Percentiles rank a stretch among this genome's conserved stretches.
phyloP scores from a whole-genome alignment of 2,888 invertebrate species.

The Drosophila neutralis region DNA sequence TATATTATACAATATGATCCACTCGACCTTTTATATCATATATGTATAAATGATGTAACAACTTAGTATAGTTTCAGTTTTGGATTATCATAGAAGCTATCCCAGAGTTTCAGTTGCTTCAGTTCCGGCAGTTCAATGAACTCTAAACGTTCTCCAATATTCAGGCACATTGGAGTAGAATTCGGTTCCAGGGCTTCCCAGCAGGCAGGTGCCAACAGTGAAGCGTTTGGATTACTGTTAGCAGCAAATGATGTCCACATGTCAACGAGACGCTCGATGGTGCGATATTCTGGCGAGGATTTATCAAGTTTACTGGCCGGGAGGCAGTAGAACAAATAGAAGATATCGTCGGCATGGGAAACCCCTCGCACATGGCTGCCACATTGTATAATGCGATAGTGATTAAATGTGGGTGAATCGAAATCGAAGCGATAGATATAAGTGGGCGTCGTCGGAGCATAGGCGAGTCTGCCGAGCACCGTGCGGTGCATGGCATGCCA shows the following conservation, averaged over 20 bases:
- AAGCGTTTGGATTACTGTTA: constrained; percentile 72
- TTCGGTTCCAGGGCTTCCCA: constrained; percentile 50
- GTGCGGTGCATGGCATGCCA: constrained; percentile 82
- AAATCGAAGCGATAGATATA: constrained; percentile 82
- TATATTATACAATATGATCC: not conserved
- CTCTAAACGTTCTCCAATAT: constrained; percentile 70
- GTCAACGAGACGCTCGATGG: constrained; percentile 76
- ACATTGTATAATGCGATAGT: constrained; percentile 69
- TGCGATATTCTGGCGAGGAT: constrained; percentile 69
- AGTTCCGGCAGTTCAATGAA: constrained; percentile 80
- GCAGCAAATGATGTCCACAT: constrained; percentile 78
- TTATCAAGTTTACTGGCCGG: constrained; percentile 57
- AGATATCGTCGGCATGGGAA: constrained; percentile 81
- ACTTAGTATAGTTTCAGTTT: constrained; percentile 41
- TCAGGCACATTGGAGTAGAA: constrained; percentile 62
- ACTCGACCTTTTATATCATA: constrained; percentile 20
- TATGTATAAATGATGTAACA: constrained; percentile 2
- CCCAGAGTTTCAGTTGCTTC: constrained; percentile 78
- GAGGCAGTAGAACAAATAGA: constrained; percentile 75
- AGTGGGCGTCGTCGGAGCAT: constrained; percentile 78
- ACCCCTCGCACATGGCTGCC: constrained; percentile 74
- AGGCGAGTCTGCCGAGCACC: constrained; percentile 64
- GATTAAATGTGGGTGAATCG: constrained; percentile 78
- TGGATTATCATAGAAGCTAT: constrained; percentile 71
- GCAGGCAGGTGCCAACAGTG: constrained; percentile 45